Evolutionary conservation across 1,140 invertebrate genomes (phyloP), one percentile per base, ranked within the genome.

Genomic region (Chlorops oryzae): DNA sequence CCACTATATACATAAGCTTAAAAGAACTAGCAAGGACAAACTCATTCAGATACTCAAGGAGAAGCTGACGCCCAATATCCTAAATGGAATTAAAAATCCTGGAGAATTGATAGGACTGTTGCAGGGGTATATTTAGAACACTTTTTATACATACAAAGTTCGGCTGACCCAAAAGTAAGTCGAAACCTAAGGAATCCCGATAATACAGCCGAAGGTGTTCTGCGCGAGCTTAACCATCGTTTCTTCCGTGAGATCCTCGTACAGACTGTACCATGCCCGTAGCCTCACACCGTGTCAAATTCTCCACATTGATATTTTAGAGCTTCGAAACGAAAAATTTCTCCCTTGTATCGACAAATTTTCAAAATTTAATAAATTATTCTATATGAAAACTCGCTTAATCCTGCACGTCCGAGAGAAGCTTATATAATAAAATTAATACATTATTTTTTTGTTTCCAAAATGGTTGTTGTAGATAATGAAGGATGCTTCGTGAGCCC

Each of bases 311-410:
- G 47, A 42, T 22, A 42, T 42, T 3, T 12, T 50, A 7, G 12
- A 41, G 18, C n/a, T 50, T 3, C 15, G 32, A 20, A 21, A 34
- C 5, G 38, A 42, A 25, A 50, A 50, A 50, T 50, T 28, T 32
- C 7, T 50, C 5, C 18, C 21, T 13, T 50, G 47, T 18, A n/a
- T 41, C 3, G 47, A 50, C 22, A 50, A n/a, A n/a, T n/a, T n/a
- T n/a, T n/a, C n/a, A n/a, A n/a, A n/a, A n/a, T n/a, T n/a, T n/a
- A n/a, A n/a, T 7, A 41, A 50, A 34, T 27, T 50, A 12, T 50
- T 50, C 20, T 15, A 42, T 21, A 18, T 50, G 2, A 40, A 41
- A n/a, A 18, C 24, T 27, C 5, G 15, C 21, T 41, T 39, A 3
- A 39, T 17, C 32, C 6, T 42, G 10, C 21, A 50, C 15, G 5